Evolutionary conservation across 2,797 vertebrate genomes (phyloP).

Genomic region (Myripristis jacobus): DNA sequence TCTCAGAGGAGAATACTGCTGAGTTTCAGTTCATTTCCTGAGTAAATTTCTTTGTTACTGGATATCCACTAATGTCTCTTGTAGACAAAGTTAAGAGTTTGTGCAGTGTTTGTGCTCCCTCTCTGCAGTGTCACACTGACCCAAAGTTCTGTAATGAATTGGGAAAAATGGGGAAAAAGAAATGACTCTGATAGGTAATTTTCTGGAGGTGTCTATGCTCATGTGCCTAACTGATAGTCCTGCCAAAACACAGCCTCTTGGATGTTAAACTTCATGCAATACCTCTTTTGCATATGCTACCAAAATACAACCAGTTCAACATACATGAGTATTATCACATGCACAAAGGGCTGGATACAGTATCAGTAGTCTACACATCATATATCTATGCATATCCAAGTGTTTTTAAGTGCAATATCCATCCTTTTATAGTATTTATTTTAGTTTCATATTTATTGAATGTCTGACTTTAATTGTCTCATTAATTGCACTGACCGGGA

Average conservation of each 20-base stretch:
- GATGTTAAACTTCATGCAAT: not conserved
- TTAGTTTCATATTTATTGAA: too few relatives aligned
- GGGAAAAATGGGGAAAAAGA: conserved; percentile 15
- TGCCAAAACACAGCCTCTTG: conserved; percentile 15
- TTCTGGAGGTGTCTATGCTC: conserved; percentile 40
- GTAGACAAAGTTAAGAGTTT: conserved; percentile 33
- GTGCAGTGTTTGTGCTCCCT: conserved; percentile 30
- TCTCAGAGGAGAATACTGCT: conserved; percentile 11
- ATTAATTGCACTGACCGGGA: too few relatives aligned
- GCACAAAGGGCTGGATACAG: not conserved
- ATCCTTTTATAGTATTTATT: too few relatives aligned
- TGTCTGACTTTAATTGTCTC: too few relatives aligned
- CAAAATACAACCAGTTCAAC: not conserved
- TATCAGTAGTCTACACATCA: too few relatives aligned
- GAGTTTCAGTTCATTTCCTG: conserved; percentile 23
- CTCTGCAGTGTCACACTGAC: conserved; percentile 64
- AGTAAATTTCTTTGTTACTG: conserved; percentile 14
- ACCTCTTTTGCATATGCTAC: not conserved
- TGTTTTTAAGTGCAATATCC: too few relatives aligned
- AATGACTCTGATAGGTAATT: conserved; percentile 38
- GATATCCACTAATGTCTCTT: conserved; percentile 25
- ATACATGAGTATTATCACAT: not conserved
- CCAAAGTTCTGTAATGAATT: conserved; percentile 56
- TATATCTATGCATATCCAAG: too few relatives aligned
- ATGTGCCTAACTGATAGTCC: conserved; percentile 41